Evolutionary conservation across 2,797 vertebrate species (phyloP).

Genomic region (Darevskia mixta): DNA sequence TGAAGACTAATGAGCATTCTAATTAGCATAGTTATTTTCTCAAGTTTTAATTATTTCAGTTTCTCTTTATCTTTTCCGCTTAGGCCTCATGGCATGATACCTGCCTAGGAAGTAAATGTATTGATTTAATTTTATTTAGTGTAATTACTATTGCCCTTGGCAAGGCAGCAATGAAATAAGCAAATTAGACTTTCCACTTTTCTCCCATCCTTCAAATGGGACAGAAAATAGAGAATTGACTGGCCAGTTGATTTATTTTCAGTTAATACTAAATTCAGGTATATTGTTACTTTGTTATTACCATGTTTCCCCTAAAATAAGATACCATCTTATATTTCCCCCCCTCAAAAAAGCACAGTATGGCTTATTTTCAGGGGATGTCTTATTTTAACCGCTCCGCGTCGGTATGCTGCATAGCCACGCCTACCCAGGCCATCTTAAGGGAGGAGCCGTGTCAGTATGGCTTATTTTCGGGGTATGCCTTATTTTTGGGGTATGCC

Average conservation of each 20-base stretch:
- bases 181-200: background rate
- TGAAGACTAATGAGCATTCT: constrained; percentile 36
- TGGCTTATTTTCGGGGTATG: too few species aligned
- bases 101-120: constrained; percentile 38
- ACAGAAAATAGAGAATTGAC: background rate
- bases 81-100: constrained; percentile 27
- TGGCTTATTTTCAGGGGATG: too few species aligned
- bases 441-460: too few species aligned
- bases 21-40: constrained; percentile 31
- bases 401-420: too few species aligned
- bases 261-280: background rate
- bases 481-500: too few species aligned
- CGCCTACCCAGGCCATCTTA: too few species aligned
- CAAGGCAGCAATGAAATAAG: constrained; percentile 33
- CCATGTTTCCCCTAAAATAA: too few species aligned
- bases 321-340: too few species aligned
- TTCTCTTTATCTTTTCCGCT: constrained; percentile 52
- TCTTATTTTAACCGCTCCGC: too few species aligned
- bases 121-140: constrained; percentile 38
- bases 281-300: background rate
- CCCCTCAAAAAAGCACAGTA: too few species aligned
- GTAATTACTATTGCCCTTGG: constrained; percentile 15
- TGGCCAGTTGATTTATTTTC: background rate
- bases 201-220: background rate
- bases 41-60: constrained; percentile 45